Base-by-base conservation (phyloP, 2,888 invertebrate genomes). In the Villa cingulata region DNA sequence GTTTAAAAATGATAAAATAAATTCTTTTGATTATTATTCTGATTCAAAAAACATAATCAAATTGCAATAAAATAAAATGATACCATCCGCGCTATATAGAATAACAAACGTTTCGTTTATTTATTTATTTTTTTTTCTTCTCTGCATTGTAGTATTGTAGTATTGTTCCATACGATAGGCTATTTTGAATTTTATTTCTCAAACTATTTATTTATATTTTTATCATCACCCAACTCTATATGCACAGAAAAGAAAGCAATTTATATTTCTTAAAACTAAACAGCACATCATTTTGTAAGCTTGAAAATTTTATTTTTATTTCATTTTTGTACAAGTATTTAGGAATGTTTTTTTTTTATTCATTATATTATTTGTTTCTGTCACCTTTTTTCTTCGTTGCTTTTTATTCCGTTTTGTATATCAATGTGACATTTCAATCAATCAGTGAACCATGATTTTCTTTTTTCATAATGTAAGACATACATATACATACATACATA, bases 181-280 rank as follows among this genome's bases (percentile, higher is more conserved):
- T 37, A 12, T 32, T 32, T 32, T 32, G 12, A 12, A 32, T 32
- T 12, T 32, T 4, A 12, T 32, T 32, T 32, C 12, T 4, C 12
- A 32, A 32, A 32, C 3, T 7, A 12, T 32, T 14, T 32, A 12
- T 23, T 7, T 4, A 6, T 23, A 23, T 7, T 7, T 4, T 23
- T 23, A 4, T 6, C 7, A 23, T 23, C 23, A 23, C 23, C 23
- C 29, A 32, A 44, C 2, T 39, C 44, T 48, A 40, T 27, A 44
- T 40, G n/a, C n/a, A n/a, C n/a, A n/a, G n/a, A n/a, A n/a, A n/a
- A n/a, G 29, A 23, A 40, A 41, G 51, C 46, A 50, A 52, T 52
- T 52, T 52, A 52, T 52, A 52, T 47, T 48, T 52, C 52, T 52
- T 52, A 52, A 52, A 46, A 50, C 50, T 51, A 51, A 53, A 53